Percentiles rank a stretch among this genome's conserved stretches.
phyloP scores from a whole-genome alignment of 2,113 vertebrate genomes.

The Heterotilapia buettikoferi region DNA sequence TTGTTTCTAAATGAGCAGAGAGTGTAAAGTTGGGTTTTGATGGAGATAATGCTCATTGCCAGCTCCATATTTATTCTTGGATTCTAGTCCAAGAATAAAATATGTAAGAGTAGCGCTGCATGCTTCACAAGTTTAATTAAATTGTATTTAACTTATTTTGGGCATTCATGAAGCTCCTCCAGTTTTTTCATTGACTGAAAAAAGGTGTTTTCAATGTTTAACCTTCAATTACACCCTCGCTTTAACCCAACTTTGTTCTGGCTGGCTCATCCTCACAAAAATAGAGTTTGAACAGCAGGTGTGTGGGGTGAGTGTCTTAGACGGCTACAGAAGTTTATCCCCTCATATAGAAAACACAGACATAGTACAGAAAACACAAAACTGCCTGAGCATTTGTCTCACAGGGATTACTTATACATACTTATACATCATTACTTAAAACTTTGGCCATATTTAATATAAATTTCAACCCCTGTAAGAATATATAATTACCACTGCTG shows the following conservation, averaged over 20 bases:
- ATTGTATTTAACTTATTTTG: not conserved
- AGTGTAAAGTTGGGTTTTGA: not conserved
- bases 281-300: not conserved
- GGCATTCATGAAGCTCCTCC: not conserved
- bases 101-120: not conserved
- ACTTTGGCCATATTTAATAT: not conserved
- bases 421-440: not conserved
- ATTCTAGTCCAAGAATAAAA: not conserved
- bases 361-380: not conserved
- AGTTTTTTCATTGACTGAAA: not conserved
- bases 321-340: not conserved
- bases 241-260: not conserved
- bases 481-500: not conserved
- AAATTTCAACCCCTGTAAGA: not conserved
- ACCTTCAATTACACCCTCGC: not conserved
- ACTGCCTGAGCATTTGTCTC: not conserved
- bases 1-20: not conserved
- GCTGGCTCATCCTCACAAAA: not conserved
- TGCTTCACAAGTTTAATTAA: not conserved
- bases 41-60: not conserved
- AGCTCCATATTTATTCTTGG: not conserved
- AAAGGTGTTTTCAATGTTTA: not conserved
- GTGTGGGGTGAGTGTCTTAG: not conserved
- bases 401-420: not conserved
- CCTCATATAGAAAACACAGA: not conserved